Evolutionary conservation across 2,888 invertebrate species (phyloP), one percentile per base, ranked within the genome.

Genomic region (Pheosia gnoma): DNA sequence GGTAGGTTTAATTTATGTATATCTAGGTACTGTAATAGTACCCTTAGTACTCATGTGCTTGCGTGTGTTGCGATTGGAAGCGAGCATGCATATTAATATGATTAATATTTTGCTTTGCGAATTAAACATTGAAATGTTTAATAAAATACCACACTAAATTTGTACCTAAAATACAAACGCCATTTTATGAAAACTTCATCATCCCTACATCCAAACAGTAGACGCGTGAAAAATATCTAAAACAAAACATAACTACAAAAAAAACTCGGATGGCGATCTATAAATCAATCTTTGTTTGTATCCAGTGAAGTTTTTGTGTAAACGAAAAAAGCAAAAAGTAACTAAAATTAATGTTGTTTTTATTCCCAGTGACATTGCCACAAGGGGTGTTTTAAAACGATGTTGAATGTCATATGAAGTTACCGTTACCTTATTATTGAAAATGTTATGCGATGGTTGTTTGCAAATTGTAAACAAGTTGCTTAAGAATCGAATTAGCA

Each of bases 231-330:
- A 39, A 43, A 57, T 25, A 43, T 11, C 10, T 58, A 43, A 25
- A 41, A 38, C 39, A 37, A 1, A 36, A 56, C 25, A n/a, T 13
- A 6, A 41, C 43, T 6, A 51, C 51, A 51, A 51, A 59, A 70
- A 57, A 63, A 61, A 55, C 63, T 41, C 43, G 37, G 58, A 47
- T 39, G 37, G 25, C 25, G 41, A 37, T 11, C 52, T 59, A 59
- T 63, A 67, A 55, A 69, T 70, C 69, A 70, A 70, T 69, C 69
- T 61, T 45, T 25, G 59, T 6, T 49, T 49, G 49, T 25, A 25
- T 49, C 43, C 11, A 49, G 38, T 25, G 38, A 49, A 49, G 53
- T 37, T 53, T 53, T 53, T 53, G 53, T 53, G 36, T 3, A 53
- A 53, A 5, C 36, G 11, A 25, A 25, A 51, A 9, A 53, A 53